Conservation (phyloP, 2,888 invertebrate species). For the Ditylenchus weischeri region DNA sequence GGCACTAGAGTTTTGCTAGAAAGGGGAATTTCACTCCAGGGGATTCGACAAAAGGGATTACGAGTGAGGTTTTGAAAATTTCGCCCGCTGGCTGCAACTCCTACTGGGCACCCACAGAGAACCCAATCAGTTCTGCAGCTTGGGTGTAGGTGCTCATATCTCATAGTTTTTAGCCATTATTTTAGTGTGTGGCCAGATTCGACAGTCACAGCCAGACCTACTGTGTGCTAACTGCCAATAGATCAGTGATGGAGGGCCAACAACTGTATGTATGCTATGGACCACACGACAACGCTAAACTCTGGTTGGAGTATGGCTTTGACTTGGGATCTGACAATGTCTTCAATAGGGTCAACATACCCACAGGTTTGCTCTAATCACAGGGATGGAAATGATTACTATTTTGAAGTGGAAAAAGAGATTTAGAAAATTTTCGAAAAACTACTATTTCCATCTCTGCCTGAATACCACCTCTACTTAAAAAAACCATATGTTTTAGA, state of each 20-base stretch:
- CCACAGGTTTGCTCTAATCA: slow-evolving; percentile 33
- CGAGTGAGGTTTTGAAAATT: too few relatives aligned
- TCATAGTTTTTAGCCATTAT: neutral
- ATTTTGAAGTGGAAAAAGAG: slow-evolving; percentile 6
- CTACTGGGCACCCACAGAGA: too few relatives aligned
- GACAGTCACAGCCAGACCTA: slow-evolving; percentile 24
- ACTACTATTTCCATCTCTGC: slow-evolving; percentile 5
- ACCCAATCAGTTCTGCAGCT: too few relatives aligned
- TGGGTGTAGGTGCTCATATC: too few relatives aligned
- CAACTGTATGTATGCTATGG: slow-evolving; percentile 60
- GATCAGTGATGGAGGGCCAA: slow-evolving; percentile 35
- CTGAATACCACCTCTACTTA: neutral
- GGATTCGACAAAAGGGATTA: too few relatives aligned
- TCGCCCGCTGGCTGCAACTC: too few relatives aligned
- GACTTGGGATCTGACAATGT: slow-evolving; percentile 54
- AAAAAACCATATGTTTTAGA: slow-evolving; percentile 24
- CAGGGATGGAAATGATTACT: neutral
- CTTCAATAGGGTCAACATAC: slow-evolving; percentile 42
- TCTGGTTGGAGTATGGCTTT: slow-evolving; percentile 62
- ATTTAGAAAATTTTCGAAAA: neutral
- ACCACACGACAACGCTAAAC: slow-evolving; percentile 60
- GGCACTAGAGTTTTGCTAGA: too few relatives aligned
- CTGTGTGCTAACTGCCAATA: slow-evolving; percentile 34
- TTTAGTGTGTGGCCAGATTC: slow-evolving; percentile 20
- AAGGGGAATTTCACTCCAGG: too few relatives aligned